Evolutionary conservation across 1,140 invertebrate species (phyloP), one percentile per base, ranked within the genome.

Genomic region (Patella vulgata): DNA sequence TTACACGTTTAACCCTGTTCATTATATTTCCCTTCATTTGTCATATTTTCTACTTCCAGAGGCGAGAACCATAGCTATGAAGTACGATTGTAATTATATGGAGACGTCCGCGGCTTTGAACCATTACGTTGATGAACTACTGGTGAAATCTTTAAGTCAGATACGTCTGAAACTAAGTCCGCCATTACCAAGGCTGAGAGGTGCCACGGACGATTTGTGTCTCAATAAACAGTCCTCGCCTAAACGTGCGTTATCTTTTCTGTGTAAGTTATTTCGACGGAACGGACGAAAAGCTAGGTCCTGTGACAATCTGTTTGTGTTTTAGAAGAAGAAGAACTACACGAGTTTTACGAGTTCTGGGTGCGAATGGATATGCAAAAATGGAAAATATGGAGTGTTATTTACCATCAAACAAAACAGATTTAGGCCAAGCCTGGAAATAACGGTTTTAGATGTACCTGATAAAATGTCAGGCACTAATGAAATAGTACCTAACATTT

Each of bases 91-190:
- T 75, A 92, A 92, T 73, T 92, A 92, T 74, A 92, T 92, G 68
- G 92, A 94, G 77, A 92, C 91, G 0, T 93, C 92, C 0, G 91
- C 90, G 3, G 90, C 91, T 0, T 82, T 94, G 30, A 91, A 92
- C 64, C 91, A 93, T 71, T 91, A 93, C 71, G 90, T 94, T 11
- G 91, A 94, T 72, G 91, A 93, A 70, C 84, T 94, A 0, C 82
- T 94, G 11, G 91, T 92, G 2, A 92, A 92, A 0, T 88, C 93
- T 62, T 85, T 93, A 25, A 86, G 82, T 17, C 87, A 89, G 70
- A 88, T 89, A 33, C 54, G 75, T 27, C 63, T 71, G 14, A 70
- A 74, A 44, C 54, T 73, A 43, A 40, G 67, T 23, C 60, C 70
- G 4, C 31, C 53, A 21, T 25, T 44, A 17, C 42, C 39, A 6